phyloP scores from a whole-genome alignment of 2,888 invertebrate genomes.

The Loripinus fragilis region DNA sequence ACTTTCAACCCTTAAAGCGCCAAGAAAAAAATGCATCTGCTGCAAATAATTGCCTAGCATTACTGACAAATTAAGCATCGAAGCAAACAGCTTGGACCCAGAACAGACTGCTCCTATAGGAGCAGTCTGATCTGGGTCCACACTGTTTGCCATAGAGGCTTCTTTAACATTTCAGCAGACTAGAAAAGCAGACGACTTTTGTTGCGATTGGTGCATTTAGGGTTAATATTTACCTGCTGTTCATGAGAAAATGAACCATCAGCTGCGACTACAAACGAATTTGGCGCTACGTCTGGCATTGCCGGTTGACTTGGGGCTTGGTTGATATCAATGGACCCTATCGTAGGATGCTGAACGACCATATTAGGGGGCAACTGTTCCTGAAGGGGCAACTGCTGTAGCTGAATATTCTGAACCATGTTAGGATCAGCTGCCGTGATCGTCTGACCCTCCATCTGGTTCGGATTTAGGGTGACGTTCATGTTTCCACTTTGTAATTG shows the following conservation, averaged over 20 bases:
- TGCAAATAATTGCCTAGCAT: too few relatives aligned
- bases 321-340: slow-evolving; percentile 59
- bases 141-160: too few relatives aligned
- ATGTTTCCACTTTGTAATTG: slow-evolving; percentile 83
- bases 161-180: too few relatives aligned
- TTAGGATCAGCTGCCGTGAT: slow-evolving; percentile 66
- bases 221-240: slow-evolving; percentile 38
- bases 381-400: slow-evolving; percentile 39
- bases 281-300: slow-evolving; percentile 40
- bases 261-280: slow-evolving; percentile 56
- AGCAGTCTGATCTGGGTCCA: too few relatives aligned
- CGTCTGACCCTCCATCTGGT: slow-evolving; percentile 39
- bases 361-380: slow-evolving; percentile 77
- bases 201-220: too few relatives aligned
- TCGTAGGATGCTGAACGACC: slow-evolving; percentile 75
- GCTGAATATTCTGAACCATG: slow-evolving; percentile 65
- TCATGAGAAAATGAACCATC: slow-evolving; percentile 33
- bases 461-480: slow-evolving; percentile 81
- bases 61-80: too few relatives aligned
- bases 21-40: too few relatives aligned
- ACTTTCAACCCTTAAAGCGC: too few relatives aligned
- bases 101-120: too few relatives aligned
- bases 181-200: too few relatives aligned
- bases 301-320: slow-evolving; percentile 44
- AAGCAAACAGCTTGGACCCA: too few relatives aligned